Percentiles rank a stretch among this genome's conserved stretches.
Conservation (phyloP, 2,888 invertebrate genomes). For the Drosophila kambysellisi region DNA sequence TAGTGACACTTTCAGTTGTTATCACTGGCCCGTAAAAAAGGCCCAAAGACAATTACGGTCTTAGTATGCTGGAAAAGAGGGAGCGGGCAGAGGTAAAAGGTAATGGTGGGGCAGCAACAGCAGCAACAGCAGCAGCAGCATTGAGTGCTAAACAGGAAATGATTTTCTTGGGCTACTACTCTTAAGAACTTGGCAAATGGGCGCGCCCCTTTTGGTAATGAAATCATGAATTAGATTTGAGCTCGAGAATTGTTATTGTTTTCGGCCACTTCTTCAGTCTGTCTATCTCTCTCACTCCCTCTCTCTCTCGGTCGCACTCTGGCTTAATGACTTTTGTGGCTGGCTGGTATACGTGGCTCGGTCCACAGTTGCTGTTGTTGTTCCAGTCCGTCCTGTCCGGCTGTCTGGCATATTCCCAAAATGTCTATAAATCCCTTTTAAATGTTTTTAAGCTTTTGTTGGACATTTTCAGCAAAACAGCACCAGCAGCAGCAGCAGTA, state of each 20-base stretch:
- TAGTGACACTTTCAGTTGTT: conserved; percentile 79
- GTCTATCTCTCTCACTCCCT: neutral
- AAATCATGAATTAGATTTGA: conserved; percentile 80
- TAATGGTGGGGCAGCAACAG: neutral
- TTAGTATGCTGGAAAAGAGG: conserved; percentile 7
- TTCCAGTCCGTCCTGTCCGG: conserved; percentile 13
- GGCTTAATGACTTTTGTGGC: conserved; percentile 76
- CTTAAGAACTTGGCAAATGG: conserved; percentile 24
- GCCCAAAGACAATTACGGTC: conserved; percentile 68
- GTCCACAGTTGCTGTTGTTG: conserved; percentile 4
- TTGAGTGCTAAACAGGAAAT: conserved; percentile 79
- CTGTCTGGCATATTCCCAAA: conserved; percentile 76
- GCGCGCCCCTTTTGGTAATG: conserved; percentile 64
- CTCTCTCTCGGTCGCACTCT: conserved; percentile 12
- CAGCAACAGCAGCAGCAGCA: conserved; percentile 25
- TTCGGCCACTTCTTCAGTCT: conserved; percentile 44
- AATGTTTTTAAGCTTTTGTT: conserved; percentile 81
- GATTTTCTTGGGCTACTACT: conserved; percentile 64
- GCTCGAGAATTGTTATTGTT: conserved; percentile 79
- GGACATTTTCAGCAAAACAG: conserved; percentile 73
- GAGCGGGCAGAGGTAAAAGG: neutral
- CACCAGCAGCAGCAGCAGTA: conserved; percentile 33
- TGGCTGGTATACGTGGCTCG: conserved; percentile 38
- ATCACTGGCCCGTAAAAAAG: conserved; percentile 75
- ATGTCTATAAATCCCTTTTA: conserved; percentile 81